phyloP scores from a whole-genome alignment of 2,113 vertebrate genomes.

The Dipodomys merriami region DNA sequence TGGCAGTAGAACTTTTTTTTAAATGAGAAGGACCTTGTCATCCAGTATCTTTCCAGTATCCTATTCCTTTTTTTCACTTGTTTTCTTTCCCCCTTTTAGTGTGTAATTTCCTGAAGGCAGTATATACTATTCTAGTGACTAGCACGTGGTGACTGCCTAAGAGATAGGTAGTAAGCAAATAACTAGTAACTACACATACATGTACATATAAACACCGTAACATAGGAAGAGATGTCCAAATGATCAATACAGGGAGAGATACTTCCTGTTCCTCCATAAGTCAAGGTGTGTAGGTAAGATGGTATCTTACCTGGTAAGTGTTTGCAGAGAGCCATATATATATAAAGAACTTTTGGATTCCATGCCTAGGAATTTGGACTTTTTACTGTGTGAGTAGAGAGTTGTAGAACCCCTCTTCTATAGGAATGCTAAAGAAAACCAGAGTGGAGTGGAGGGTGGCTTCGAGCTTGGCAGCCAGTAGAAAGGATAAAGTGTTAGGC shows the following conservation, averaged over 20 bases:
- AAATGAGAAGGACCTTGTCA: not conserved
- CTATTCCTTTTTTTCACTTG: not conserved
- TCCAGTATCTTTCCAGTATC: not conserved
- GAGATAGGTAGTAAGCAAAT: not conserved
- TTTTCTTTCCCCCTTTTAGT: not conserved
- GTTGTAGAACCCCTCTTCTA: not conserved
- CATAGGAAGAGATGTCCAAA: not conserved
- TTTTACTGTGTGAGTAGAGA: not conserved
- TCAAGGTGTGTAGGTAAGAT: not conserved
- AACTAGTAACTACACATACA: not conserved
- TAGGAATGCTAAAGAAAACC: not conserved
- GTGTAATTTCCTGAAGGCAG: not conserved
- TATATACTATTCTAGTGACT: not conserved
- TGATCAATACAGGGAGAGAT: not conserved
- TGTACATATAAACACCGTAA: not conserved
- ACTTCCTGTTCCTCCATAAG: not conserved
- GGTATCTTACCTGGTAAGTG: not conserved
- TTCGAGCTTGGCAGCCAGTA: not conserved
- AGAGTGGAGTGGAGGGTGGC: not conserved
- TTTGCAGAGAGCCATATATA: not conserved
- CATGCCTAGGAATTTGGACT: not conserved
- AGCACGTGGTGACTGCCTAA: not conserved
- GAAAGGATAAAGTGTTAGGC: not conserved
- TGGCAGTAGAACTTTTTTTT: too few species aligned
- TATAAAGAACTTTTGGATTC: conserved; percentile 30